phyloP scores from a whole-genome alignment of 2,888 invertebrate genomes.

The Microchrysa polita region DNA sequence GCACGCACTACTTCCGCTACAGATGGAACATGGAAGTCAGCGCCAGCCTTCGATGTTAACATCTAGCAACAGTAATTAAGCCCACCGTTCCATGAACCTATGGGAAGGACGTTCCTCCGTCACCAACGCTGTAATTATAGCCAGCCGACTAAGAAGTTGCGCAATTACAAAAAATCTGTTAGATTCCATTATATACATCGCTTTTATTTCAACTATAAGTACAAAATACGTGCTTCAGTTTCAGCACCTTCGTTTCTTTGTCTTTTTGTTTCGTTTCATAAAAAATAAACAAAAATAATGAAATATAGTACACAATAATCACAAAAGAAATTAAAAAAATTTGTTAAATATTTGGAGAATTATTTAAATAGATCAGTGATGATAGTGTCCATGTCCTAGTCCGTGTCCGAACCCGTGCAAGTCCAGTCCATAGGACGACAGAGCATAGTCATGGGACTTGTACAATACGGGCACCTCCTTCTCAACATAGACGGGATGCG shows the following conservation, averaged over 20 bases:
- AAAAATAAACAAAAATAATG: constrained; percentile 33
- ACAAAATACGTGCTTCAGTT: constrained; percentile 23
- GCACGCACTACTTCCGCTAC: constrained; percentile 26
- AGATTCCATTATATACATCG: constrained; percentile 31
- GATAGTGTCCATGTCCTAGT: constrained; percentile 18
- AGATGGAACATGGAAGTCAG: neutral
- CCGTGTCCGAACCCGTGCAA: constrained; percentile 10
- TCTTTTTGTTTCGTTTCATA: constrained; percentile 7
- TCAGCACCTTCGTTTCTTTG: neutral
- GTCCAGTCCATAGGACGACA: neutral
- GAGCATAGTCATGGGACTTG: constrained; percentile 17
- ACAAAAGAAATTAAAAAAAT: constrained; percentile 10
- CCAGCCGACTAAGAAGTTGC: neutral
- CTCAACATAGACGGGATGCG: constrained; percentile 40
- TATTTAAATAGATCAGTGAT: neutral
- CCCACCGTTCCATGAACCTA: neutral
- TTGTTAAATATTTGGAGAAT: constrained; percentile 34
- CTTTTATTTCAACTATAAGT: constrained; percentile 39
- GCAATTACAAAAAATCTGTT: neutral
- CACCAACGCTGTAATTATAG: neutral
- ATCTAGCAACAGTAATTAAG: neutral
- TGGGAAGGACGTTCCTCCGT: constrained; percentile 27
- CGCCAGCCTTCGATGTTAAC: neutral
- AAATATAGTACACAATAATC: constrained; percentile 25
- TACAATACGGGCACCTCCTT: constrained; percentile 30